Percentiles rank a stretch among this genome's conserved stretches.
Conservation (phyloP, 2,797 vertebrate genomes). For the Acipenser oxyrinchus region DNA sequence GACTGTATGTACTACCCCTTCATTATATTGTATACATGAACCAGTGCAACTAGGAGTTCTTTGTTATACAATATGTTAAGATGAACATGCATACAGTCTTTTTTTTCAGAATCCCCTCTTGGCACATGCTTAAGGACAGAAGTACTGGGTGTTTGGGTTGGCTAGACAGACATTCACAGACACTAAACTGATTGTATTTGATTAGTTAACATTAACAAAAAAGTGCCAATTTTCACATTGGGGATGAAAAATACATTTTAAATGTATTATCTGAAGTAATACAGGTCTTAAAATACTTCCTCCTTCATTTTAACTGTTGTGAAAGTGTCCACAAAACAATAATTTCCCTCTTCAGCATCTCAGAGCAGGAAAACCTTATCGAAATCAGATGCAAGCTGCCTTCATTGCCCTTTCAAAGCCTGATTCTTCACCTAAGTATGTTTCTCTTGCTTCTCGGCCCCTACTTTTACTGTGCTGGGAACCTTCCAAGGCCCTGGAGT, state of each 20-base stretch:
- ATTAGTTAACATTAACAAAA: too few relatives aligned
- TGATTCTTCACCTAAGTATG: conserved; percentile 11
- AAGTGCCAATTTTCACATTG: too few relatives aligned
- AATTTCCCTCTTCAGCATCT: not conserved
- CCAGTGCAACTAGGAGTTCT: conserved; percentile 35
- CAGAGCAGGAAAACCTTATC: not conserved
- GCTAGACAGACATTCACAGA: conserved; percentile 6
- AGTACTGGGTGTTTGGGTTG: conserved; percentile 3
- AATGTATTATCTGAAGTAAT: not conserved
- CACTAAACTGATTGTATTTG: too few relatives aligned
- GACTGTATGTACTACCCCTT: too few relatives aligned
- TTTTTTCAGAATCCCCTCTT: conserved; percentile 45
- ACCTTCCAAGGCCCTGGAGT: conserved; percentile 93
- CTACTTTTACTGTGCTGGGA: conserved; percentile 67
- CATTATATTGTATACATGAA: conserved; percentile 6
- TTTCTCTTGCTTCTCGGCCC: conserved; percentile 47
- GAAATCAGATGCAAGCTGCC: not conserved
- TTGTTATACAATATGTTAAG: conserved; percentile 23
- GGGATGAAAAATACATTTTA: too few relatives aligned
- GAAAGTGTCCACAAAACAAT: not conserved
- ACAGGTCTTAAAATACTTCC: not conserved
- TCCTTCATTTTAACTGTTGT: not conserved
- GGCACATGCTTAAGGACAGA: conserved; percentile 37
- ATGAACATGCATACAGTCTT: conserved; percentile 33
- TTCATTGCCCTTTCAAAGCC: not conserved